Conservation (phyloP, 2,888 invertebrate species). For the Cheilosia soror region DNA sequence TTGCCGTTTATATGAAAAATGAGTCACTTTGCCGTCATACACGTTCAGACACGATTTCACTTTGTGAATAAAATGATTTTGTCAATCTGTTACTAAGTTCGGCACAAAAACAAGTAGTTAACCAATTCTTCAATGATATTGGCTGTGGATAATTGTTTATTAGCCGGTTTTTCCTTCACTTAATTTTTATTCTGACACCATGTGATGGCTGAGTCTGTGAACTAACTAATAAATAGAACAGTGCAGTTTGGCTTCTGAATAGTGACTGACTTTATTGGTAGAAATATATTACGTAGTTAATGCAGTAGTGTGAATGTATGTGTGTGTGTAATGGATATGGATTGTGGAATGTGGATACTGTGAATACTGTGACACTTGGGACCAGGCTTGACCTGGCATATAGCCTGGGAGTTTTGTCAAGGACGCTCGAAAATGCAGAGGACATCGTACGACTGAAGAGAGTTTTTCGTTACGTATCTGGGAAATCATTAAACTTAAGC, state of each 20-base stretch:
- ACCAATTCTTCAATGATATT: too few relatives aligned
- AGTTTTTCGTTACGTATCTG: conserved; percentile 78
- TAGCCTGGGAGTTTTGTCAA: conserved; percentile 76
- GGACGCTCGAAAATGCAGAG: conserved; percentile 74
- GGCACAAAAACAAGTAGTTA: too few relatives aligned
- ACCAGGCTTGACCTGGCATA: conserved; percentile 78
- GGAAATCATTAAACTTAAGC: conserved; percentile 75
- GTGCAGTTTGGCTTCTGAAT: not conserved
- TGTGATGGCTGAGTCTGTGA: too few relatives aligned
- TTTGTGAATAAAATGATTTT: too few relatives aligned
- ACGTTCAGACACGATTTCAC: too few relatives aligned
- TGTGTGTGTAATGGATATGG: not conserved
- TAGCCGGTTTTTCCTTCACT: too few relatives aligned
- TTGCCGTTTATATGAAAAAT: too few relatives aligned
- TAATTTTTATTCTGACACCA: too few relatives aligned
- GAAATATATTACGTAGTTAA: too few relatives aligned
- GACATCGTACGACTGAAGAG: conserved; percentile 78
- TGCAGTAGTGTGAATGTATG: not conserved
- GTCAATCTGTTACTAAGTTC: too few relatives aligned
- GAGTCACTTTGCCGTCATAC: too few relatives aligned
- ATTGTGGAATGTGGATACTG: not conserved
- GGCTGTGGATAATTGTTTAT: too few relatives aligned
- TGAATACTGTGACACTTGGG: conserved; percentile 43
- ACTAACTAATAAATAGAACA: not conserved
- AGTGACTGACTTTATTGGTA: not conserved